Conservation (phyloP, 2,113 vertebrate species). For the Sturnus vulgaris region DNA sequence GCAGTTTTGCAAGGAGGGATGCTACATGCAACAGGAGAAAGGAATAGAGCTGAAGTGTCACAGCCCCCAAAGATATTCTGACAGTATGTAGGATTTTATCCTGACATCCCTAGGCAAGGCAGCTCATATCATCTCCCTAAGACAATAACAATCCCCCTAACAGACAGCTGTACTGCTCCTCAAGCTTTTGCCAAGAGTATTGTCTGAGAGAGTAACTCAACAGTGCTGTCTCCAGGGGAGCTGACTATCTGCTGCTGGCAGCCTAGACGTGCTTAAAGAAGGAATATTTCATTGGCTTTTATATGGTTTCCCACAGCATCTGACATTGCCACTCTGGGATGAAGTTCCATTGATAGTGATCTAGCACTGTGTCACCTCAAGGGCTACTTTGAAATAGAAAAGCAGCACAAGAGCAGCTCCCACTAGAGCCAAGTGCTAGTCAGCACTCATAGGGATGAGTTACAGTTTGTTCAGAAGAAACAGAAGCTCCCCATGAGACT, state of each 20-base stretch:
- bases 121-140: background rate
- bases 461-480: background rate
- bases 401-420: background rate
- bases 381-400: background rate
- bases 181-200: background rate
- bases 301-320: background rate
- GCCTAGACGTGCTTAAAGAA: background rate
- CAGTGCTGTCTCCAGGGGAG: background rate
- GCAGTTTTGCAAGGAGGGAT: background rate
- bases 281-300: background rate
- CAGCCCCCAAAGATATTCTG: background rate
- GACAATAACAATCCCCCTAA: background rate
- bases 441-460: background rate
- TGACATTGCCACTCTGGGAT: background rate
- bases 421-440: background rate
- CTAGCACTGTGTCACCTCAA: background rate
- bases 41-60: background rate
- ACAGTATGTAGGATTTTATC: background rate
- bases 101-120: background rate
- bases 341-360: background rate
- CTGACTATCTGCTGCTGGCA: background rate
- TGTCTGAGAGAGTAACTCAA: background rate
- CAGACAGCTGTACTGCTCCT: background rate
- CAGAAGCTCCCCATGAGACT: background rate
- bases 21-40: background rate